phyloP scores from a whole-genome alignment of 2,888 invertebrate species.

The Ormyrus labotus region DNA sequence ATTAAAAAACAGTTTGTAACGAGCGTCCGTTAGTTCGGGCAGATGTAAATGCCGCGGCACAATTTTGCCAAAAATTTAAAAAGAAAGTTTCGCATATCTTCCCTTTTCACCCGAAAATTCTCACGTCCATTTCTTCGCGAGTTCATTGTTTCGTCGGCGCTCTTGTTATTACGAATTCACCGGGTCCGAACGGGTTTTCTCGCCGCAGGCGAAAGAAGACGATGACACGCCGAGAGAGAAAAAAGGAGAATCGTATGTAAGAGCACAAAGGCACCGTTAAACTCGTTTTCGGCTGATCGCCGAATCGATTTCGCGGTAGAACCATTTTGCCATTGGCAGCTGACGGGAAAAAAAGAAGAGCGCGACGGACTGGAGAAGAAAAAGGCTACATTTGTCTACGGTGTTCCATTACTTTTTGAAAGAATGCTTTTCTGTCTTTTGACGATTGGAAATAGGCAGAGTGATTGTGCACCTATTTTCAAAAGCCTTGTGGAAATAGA shows the following conservation, averaged over 20 bases:
- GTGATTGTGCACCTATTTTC: too few species aligned
- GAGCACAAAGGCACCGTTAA: constrained; percentile 49
- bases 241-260: constrained; percentile 13
- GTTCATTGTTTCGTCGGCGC: constrained; percentile 5
- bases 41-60: constrained; percentile 22
- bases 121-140: constrained; percentile 22
- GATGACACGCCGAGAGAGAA: not conserved
- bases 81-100: not conserved
- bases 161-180: constrained; percentile 31
- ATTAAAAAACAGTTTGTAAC: not conserved
- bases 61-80: constrained; percentile 16
- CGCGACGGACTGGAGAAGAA: not conserved
- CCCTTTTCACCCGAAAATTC: constrained; percentile 11
- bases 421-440: not conserved
- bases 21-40: not conserved
- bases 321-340: constrained; percentile 9
- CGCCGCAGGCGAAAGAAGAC: not conserved
- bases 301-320: constrained; percentile 50
- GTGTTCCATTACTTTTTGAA: not conserved
- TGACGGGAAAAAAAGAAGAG: not conserved
- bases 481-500: too few species aligned
- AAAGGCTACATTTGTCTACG: constrained; percentile 31
- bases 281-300: constrained; percentile 42
- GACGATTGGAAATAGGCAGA: too few species aligned
- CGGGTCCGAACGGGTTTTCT: constrained; percentile 26